Evolutionary conservation across 2,888 invertebrate genomes (phyloP).

Genomic region (Lasioglossum zephyrum): DNA sequence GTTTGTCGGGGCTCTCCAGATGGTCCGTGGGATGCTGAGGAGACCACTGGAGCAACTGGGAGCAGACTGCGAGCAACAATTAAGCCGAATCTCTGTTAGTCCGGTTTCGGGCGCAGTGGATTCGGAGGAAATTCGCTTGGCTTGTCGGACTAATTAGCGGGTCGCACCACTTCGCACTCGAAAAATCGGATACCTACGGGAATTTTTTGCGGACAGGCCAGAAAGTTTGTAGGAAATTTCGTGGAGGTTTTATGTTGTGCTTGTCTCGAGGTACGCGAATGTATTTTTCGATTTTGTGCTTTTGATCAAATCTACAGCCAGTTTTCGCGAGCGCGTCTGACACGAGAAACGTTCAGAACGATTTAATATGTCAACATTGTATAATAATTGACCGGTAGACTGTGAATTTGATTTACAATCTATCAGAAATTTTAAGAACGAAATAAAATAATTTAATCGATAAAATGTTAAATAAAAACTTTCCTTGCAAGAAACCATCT

Average conservation of each 20-base stretch:
- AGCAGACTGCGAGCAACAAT: background rate
- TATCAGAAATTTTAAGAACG: too few species aligned
- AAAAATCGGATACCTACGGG: background rate
- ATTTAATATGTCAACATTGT: too few species aligned
- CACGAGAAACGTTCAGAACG: background rate
- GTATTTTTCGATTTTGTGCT: background rate
- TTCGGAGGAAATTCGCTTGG: background rate
- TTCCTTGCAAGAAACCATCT: too few species aligned
- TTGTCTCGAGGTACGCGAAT: background rate
- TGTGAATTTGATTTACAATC: too few species aligned
- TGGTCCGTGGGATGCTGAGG: slow-evolving; percentile 19
- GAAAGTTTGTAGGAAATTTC: background rate
- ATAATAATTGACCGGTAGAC: too few species aligned
- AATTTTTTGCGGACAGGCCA: background rate
- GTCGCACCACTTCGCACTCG: background rate
- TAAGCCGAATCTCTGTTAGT: background rate
- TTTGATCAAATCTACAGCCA: background rate
- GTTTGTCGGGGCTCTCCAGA: slow-evolving; percentile 26
- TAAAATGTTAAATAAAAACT: too few species aligned
- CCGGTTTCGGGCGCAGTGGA: background rate
- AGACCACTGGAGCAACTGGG: slow-evolving; percentile 1
- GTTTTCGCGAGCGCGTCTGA: background rate
- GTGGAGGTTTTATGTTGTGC: background rate
- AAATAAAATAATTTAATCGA: too few species aligned
- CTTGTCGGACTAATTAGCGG: background rate